Evolutionary conservation across 2,888 invertebrate species (phyloP).

Genomic region (Molanna angustata): DNA sequence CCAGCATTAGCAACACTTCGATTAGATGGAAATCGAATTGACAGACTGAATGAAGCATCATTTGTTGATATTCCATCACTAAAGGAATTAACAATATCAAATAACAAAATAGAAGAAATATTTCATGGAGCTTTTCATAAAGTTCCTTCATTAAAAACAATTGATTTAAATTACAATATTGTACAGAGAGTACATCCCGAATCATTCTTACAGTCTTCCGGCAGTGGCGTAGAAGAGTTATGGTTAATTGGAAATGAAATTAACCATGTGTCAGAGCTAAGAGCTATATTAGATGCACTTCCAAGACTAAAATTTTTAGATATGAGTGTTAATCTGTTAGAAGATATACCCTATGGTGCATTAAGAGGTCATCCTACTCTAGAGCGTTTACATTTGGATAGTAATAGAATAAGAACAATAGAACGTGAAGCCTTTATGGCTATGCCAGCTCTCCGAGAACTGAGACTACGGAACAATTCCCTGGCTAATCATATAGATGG

Average conservation of each 20-base stretch:
- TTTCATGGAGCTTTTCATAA: constrained; percentile 79
- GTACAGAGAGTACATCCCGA: constrained; percentile 77
- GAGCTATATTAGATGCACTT: constrained; percentile 72
- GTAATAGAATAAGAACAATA: constrained; percentile 71
- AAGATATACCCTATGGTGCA: constrained; percentile 74
- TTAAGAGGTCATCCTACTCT: constrained; percentile 76
- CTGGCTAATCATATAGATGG: constrained; percentile 68
- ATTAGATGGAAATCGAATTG: constrained; percentile 70
- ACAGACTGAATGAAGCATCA: constrained; percentile 69
- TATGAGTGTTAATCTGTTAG: constrained; percentile 72
- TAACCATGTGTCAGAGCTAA: constrained; percentile 69
- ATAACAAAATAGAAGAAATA: constrained; percentile 72
- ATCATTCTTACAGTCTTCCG: constrained; percentile 72
- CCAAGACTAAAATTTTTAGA: constrained; percentile 77
- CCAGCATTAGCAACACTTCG: constrained; percentile 67
- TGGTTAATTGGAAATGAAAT: constrained; percentile 75
- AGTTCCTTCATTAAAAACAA: constrained; percentile 66
- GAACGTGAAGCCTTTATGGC: constrained; percentile 78
- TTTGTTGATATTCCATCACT: constrained; percentile 75
- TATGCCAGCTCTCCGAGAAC: constrained; percentile 79
- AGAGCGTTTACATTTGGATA: constrained; percentile 77
- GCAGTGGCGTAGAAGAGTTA: constrained; percentile 74
- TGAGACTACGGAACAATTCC: constrained; percentile 81
- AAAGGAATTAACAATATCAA: constrained; percentile 64
- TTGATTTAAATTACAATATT: constrained; percentile 75